phyloP scores from a whole-genome alignment of 2,888 invertebrate species.

The Cremastobaeus sp. region DNA sequence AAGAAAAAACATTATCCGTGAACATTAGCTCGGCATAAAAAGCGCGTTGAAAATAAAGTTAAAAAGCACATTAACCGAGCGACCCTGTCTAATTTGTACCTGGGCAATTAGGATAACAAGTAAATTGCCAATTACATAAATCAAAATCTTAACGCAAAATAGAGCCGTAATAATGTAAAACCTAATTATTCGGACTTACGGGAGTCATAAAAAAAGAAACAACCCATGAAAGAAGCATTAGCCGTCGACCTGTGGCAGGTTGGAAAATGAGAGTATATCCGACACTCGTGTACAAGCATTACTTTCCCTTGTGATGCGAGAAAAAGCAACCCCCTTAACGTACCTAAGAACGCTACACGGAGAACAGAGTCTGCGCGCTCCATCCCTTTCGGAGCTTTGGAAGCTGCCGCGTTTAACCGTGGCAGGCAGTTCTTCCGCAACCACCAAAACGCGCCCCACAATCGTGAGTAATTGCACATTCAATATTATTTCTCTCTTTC shows the following conservation, averaged over 20 bases:
- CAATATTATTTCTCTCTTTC: constrained; percentile 22
- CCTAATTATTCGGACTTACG: too few relatives aligned
- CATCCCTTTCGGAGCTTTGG: constrained; percentile 67
- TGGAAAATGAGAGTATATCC: constrained; percentile 34
- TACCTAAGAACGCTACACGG: constrained; percentile 48
- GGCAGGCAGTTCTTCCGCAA: constrained; percentile 76
- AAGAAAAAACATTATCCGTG: too few relatives aligned
- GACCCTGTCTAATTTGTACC: too few relatives aligned
- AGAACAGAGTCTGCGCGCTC: constrained; percentile 67
- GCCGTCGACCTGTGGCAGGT: constrained; percentile 7
- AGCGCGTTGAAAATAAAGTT: too few relatives aligned
- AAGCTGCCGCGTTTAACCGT: constrained; percentile 71
- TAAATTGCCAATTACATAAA: too few relatives aligned
- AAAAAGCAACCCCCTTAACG: constrained; percentile 59
- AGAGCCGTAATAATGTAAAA: background rate
- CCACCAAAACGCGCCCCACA: constrained; percentile 76
- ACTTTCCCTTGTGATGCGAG: constrained; percentile 53
- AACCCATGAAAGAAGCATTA: constrained; percentile 11
- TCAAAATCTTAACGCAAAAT: background rate
- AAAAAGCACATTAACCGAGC: too few relatives aligned
- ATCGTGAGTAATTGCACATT: constrained; percentile 75
- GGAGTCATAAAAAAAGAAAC: background rate
- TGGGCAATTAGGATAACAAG: too few relatives aligned
- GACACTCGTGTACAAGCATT: constrained; percentile 56
- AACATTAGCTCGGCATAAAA: too few relatives aligned